Base-by-base conservation (phyloP, 2,797 vertebrate genomes). In the Pagetopsis macropterus region DNA sequence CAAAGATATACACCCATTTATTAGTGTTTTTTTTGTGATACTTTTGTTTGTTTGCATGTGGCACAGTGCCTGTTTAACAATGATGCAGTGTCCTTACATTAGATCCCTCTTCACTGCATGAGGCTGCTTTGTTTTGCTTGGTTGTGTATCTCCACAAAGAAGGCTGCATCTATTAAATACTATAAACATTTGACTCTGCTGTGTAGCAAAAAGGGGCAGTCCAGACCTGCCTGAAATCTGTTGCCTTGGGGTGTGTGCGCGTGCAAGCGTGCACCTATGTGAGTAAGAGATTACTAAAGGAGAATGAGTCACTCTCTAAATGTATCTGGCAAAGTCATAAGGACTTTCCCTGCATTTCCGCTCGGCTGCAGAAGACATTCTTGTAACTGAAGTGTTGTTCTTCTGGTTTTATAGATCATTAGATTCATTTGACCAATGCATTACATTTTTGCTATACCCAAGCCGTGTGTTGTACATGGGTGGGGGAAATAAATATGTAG, bases 221-320 rank as follows among this genome's bases (percentile, higher is more conserved):
- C 84, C 89, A 89, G 89, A 93, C 91, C 89, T 92, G 92, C 88
- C 88, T 88, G 82, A 92, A 91, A 93, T 92, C 79, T 87, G 72
- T 88, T 81, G 89, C 92, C 89, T 84, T 56, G 73, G 87, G 92
- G 79, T 85, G 70, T 72, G 72, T 52, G 77, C 16, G 45, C 60
- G 9, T 76, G 77, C 63, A 52, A 71, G 81, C 27, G 64, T 84
- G 84, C 81, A 85, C 81, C 81, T 87, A 77, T 85, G 70, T 76
- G 89, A 88, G 87, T 82, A 79, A 82, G 82, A 84, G 84, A 86
- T 89, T 86, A 81, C 83, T 78, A 58, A 90, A 82, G 76, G 64
- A 73, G 82, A 89, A 72, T 91, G 88, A 91, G 81, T 92, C 89
- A 88, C 60, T 1, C 87, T 83, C 72, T 23, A 58, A 87, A 81